These are phyloP conservation scores for Biston betularia DNA, from an alignment of 2,888 invertebrate genomes.

Conservation along the genomic window DNA sequence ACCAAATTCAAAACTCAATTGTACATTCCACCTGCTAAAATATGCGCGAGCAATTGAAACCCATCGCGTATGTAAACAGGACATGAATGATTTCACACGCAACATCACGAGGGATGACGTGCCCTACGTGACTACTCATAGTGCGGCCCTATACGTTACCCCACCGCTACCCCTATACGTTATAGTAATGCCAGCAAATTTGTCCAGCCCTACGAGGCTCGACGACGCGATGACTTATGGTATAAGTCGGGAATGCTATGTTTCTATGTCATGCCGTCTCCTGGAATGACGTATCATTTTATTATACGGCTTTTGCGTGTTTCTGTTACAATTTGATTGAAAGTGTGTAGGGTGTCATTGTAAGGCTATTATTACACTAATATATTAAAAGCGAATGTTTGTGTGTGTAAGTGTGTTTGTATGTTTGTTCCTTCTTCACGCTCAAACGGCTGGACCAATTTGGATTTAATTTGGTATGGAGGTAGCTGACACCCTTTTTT, in stretches of 20 bases:
- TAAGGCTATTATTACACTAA: not conserved
- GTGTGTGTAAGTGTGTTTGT: too few species aligned
- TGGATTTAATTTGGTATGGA: too few species aligned
- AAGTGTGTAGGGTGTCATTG: not conserved
- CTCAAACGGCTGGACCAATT: too few species aligned
- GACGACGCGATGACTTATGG: conserved; percentile 55
- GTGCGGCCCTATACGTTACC: conserved; percentile 29
- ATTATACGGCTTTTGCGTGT: conserved; percentile 19
- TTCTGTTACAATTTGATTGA: conserved; percentile 3
- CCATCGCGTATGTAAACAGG: conserved; percentile 60
- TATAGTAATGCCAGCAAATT: conserved; percentile 67
- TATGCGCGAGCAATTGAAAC: conserved; percentile 59
- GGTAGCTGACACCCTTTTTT: too few species aligned
- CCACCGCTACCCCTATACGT: conserved; percentile 57
- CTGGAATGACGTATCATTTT: conserved; percentile 28
- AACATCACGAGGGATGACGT: conserved; percentile 51
- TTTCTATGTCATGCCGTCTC: conserved; percentile 41
- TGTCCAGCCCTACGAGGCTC: conserved; percentile 61
- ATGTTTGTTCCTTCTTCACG: too few species aligned
- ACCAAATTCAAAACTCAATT: conserved; percentile 40
- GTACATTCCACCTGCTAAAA: conserved; percentile 44
- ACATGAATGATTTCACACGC: conserved; percentile 62
- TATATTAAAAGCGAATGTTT: not conserved
- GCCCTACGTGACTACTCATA: conserved; percentile 36
- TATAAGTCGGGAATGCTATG: conserved; percentile 46